Evolutionary conservation across 2,888 invertebrate species (phyloP), one percentile per base, ranked within the genome.

Genomic region (Thelaira solivaga): DNA sequence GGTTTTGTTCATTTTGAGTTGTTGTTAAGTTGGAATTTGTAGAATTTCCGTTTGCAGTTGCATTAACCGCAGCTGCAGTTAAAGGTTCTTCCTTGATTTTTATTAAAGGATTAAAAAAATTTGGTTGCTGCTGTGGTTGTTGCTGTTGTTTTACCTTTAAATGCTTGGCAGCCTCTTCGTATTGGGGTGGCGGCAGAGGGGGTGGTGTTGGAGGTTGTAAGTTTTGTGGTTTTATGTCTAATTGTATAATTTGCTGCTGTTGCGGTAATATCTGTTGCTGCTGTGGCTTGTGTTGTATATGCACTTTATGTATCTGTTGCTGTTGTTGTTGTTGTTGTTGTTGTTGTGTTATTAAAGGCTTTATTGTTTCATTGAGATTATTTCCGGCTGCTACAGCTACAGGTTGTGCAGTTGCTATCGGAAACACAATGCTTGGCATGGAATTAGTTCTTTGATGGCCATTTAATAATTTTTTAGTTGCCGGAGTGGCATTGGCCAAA

Each of bases 151-250:
- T 84, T 20, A 85, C 84, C 4, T 86, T 91, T 55, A 92, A 85
- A 78, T 91, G 90, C 81, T 92, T 91, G 3, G 92, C 91, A 75
- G 93, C 94, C 86, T 94, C 94, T 82, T 93, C 93, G 84, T 94
- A 94, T 69, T 93, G 91, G 11, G 94, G 94, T 8, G 92, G 92
- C 4, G 93, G 93, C 3, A 84, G 83, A 16, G 85, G 83, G 2
- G 81, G 83, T 34, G 79, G 81, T 10, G 93, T 93, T 13, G 91
- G 91, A 2, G 92, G 92, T 5, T 81, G 78, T 24, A 84, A 11
- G 47, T 82, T 84, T 13, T 86, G 83, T 7, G 93, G 92, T 82
- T 86, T 89, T 57, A 85, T 87, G 76, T 88, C 87, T 62, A 88
- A 69, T 47, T 87, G 87, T 59, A 87, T 84, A 26, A 86, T 80